phyloP scores from a whole-genome alignment of 2,888 invertebrate species.

The Xestia sexstrigata region DNA sequence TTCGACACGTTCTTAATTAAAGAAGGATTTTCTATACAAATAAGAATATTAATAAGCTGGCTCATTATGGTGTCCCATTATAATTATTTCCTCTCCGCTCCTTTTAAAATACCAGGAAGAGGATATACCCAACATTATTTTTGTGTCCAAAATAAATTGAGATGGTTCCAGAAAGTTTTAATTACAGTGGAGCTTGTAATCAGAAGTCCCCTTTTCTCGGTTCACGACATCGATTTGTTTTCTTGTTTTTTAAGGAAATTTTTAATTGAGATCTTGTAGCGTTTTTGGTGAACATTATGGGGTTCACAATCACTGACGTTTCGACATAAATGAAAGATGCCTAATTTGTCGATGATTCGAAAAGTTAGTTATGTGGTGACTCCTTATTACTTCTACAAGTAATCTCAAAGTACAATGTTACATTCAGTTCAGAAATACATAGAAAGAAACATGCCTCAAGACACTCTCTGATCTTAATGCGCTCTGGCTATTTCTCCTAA shows the following conservation, averaged over 20 bases:
- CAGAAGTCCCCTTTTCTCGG: background rate
- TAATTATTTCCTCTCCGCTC: constrained; percentile 32
- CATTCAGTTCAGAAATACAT: no score
- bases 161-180: constrained; percentile 49
- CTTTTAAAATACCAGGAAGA: constrained; percentile 14
- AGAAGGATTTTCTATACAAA: background rate
- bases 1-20: background rate
- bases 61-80: background rate
- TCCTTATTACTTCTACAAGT: background rate
- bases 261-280: background rate
- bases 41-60: background rate
- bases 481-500: background rate
- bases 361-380: background rate
- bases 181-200: constrained; percentile 37
- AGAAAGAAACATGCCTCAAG: background rate
- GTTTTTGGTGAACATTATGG: background rate
- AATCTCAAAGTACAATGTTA: background rate
- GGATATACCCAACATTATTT: constrained; percentile 35
- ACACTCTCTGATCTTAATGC: background rate
- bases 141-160: constrained; percentile 48
- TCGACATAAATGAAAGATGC: background rate
- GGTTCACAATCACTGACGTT: no score
- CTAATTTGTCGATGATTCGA: background rate
- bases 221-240: constrained; percentile 12
- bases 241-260: constrained; percentile 5